These are phyloP conservation scores for Acronicta alni DNA, from an alignment of 2,888 invertebrate genomes.

Conservation along the genomic window DNA sequence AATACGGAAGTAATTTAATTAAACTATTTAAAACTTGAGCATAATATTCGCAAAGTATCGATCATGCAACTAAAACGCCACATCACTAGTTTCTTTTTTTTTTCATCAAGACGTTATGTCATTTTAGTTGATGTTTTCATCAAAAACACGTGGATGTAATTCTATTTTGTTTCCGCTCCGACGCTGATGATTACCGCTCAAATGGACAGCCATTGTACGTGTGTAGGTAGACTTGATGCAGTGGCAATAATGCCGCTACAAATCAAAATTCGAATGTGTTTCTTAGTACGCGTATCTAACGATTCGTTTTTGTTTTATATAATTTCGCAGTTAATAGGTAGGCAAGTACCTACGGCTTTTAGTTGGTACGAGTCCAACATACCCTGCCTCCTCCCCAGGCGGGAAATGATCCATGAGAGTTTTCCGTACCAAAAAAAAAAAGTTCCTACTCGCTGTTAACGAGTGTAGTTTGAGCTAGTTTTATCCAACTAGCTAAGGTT, in stretches of 20 bases:
- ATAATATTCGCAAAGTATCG: not conserved
- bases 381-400: too few species aligned
- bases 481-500: too few species aligned
- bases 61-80: not conserved
- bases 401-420: too few species aligned
- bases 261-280: not conserved
- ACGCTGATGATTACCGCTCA: conserved; percentile 9
- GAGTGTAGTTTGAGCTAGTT: too few species aligned
- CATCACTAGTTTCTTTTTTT: not conserved
- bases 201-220: conserved; percentile 5
- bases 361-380: too few species aligned
- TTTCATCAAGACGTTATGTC: conserved; percentile 19
- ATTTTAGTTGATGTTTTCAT: conserved; percentile 30
- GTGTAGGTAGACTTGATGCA: not conserved
- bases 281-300: too few species aligned
- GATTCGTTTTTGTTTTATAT: too few species aligned
- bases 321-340: too few species aligned
- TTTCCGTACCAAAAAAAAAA: too few species aligned
- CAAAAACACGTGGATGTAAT: conserved; percentile 29
- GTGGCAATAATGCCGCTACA: not conserved
- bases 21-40: not conserved
- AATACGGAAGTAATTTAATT: not conserved
- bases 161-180: conserved; percentile 40
- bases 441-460: too few species aligned
- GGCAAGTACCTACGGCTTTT: too few species aligned